Evolutionary conservation across 2,797 vertebrate species (phyloP).

Genomic region (Alauda arvensis): DNA sequence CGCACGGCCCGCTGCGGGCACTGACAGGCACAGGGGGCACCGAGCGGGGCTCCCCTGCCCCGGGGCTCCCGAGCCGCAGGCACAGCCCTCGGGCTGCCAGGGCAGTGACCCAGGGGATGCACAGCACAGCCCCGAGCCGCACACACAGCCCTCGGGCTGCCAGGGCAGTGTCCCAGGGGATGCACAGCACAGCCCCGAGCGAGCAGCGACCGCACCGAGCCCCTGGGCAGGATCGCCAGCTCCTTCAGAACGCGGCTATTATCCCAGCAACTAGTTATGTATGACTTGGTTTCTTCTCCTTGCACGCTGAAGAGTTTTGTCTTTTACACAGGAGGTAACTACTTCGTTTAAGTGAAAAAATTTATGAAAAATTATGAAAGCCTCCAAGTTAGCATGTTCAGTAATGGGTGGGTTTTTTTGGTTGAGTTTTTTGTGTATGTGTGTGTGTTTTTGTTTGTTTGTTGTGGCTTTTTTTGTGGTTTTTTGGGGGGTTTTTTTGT

Average conservation of each 20-base stretch:
- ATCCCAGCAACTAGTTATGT: neutral
- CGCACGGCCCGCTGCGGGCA: too few species aligned
- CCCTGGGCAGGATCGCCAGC: accelerated
- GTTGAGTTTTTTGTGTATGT: too few species aligned
- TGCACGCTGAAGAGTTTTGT: neutral
- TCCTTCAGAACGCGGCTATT: neutral
- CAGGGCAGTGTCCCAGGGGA: accelerated
- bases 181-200: neutral
- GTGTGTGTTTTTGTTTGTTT: too few species aligned
- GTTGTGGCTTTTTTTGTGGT: too few species aligned
- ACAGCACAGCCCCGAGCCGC: neutral
- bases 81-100: neutral
- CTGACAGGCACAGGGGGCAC: too few species aligned
- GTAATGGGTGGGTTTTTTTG: too few species aligned
- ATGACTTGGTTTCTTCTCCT: neutral
- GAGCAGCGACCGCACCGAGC: neutral
- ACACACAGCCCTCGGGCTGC: neutral
- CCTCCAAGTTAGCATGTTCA: neutral
- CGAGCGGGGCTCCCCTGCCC: too few species aligned
- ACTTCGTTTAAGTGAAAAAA: neutral
- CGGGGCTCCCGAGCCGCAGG: neutral
- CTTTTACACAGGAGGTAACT: neutral
- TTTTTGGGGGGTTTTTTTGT: too few species aligned
- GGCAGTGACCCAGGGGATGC: accelerated
- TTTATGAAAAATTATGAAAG: too few species aligned